A percentile compares a stretch with the other conserved stretches of the same genome.
Evolutionary conservation across 92 coral and sea anemone genomes (phyloP).

Genomic region (Actinernus sp.): DNA sequence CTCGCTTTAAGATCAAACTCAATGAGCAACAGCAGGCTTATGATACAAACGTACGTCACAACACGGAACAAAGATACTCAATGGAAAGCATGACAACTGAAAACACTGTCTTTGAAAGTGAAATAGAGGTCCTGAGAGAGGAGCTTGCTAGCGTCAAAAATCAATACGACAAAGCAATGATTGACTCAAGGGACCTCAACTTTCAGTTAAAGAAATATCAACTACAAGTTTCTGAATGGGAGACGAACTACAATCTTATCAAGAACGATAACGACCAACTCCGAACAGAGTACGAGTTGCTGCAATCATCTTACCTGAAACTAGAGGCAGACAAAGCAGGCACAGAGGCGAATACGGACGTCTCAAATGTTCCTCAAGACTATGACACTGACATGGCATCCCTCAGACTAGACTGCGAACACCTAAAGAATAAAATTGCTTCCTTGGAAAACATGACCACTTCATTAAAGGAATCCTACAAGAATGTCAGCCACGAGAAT

Average conservation of each 20-base stretch:
- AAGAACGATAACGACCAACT: constrained; percentile 72
- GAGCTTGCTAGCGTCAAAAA: constrained; percentile 40
- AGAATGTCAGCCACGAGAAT: not conserved
- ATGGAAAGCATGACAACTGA: constrained; percentile 55
- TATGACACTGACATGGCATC: not conserved
- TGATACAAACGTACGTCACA: constrained; percentile 51
- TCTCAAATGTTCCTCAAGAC: no score
- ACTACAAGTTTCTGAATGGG: constrained; percentile 70
- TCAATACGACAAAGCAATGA: constrained; percentile 50
- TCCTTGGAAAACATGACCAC: not conserved
- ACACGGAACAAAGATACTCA: constrained; percentile 41
- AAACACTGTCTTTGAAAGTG: constrained; percentile 41
- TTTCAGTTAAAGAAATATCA: constrained; percentile 59
- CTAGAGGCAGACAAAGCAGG: constrained; percentile 8
- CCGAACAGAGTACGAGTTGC: not conserved
- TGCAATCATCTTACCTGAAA: constrained; percentile 7
- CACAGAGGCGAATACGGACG: no score
- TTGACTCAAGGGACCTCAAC: constrained; percentile 61
- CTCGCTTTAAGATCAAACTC: constrained; percentile 27
- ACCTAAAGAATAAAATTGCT: not conserved
- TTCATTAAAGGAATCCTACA: not conserved
- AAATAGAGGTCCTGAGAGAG: constrained; percentile 42
- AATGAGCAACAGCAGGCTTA: constrained; percentile 59
- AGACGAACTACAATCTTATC: constrained; percentile 60
- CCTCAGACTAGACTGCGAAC: not conserved